Evolutionary conservation across 2,113 vertebrate genomes (phyloP), one percentile per base, ranked within the genome.

Genomic region (Corydoras maculifer): DNA sequence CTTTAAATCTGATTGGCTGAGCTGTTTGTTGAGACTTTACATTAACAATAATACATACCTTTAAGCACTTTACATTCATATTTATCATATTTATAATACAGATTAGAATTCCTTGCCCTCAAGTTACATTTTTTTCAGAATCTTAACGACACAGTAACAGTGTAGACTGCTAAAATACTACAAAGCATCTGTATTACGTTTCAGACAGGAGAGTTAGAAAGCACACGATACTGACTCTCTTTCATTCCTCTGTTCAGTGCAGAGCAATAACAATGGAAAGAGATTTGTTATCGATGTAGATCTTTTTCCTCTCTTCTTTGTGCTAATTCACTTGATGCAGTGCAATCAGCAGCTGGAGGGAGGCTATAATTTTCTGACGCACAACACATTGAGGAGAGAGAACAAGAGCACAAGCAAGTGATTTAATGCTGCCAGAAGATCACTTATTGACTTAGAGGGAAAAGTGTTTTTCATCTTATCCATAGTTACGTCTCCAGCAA

Each of bases 241-340:
- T 61, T 54, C 51, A 71, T 62, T 60, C 35, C 48, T 60, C 58
- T 54, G 18, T 70, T 63, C 35, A 64, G n/a, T 68, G 67, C 63
- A 66, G 70, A 49, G 30, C 51, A 29, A 58, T 69, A 72, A 74
- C 0, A n/a, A 69, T 32, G 49, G 68, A 50, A 65, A 73, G 58
- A 79, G 72, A 82, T 82, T 73, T 69, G 65, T 73, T 80, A 82
- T 81, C 32, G 72, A 82, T 70, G 66, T 72, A 30, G 18, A 50
- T 58, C 63, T 74, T 53, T 53, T 4, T 62, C 62, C 53, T 31
- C 11, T 25, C 35, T 71, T 69, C 68, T 29, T 35, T 11, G 9
- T 69, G 68, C 64, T 65, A 78, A 68, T 64, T 65, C 43, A 64
- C 65, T 82, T 65, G 62, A 68, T 76, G 65, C 69, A 50, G 67